Base-by-base conservation (phyloP, 2,888 invertebrate species). In the Diarsia brunnea region DNA sequence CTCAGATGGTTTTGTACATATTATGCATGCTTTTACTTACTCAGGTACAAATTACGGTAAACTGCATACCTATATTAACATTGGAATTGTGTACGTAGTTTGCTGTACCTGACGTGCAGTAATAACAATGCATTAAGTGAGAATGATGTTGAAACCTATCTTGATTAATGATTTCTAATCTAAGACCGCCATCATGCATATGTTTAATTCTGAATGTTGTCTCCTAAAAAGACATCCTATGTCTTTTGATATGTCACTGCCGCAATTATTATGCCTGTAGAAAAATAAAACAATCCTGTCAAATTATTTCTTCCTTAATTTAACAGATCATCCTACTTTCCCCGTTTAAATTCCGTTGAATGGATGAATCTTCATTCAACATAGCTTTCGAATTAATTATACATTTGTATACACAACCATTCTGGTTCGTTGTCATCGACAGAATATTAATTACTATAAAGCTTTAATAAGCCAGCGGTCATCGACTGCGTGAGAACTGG, bases 381-480 rank as follows among this genome's bases (percentile, higher is more conserved):
- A 49, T 63, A 68, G 49, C 31, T 70, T 47, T 53, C n/a, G n/a
- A 51, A 60, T 66, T 53, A 38, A 67, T 69, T n/a, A 66, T 79
- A 70, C 55, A 61, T 71, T 79, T 51, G 51, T 71, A 74, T 61
- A 70, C 38, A 51, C n/a, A 69, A 43, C 14, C 51, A 19, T 19
- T 19, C 58, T 10, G 58, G 43, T 16, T 21, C 65, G 65, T 69
- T 74, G 64, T 84, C 84, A 82, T 69, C 61, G 80, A 69, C 55
- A 38, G 81, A 74, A 84, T 80, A 82, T 70, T 71, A 84, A 82
- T 84, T 71, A 51, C 2, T 69, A 69, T 61, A 27, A 24, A 63
- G 11, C 61, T 71, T 74, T 71, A 74, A 74, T 58, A 74, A 68
- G 51, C 24, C 16, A 47, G 58, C 55, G 73, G 84, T 73, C 81